Conservation (phyloP, 2,113 vertebrate genomes). For the Falco punctatus region DNA sequence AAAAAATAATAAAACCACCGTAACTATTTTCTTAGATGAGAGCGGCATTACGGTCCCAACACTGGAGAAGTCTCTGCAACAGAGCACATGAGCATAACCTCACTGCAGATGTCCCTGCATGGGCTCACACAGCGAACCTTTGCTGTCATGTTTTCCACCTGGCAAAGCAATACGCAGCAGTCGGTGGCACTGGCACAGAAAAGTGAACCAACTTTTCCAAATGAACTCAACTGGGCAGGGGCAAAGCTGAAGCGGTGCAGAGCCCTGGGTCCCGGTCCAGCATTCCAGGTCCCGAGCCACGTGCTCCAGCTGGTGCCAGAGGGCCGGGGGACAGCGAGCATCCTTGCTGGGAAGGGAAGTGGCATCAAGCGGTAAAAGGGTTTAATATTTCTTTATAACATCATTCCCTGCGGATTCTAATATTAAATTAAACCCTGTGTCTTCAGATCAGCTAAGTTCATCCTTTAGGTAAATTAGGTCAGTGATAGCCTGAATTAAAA, state of each 20-base stretch:
- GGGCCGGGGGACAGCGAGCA: neutral
- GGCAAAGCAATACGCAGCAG: neutral
- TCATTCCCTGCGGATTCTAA: neutral
- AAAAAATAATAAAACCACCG: neutral
- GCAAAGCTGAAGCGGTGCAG: neutral
- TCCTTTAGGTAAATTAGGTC: neutral
- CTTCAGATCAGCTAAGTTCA: neutral
- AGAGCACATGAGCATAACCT: neutral
- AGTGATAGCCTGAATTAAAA: neutral
- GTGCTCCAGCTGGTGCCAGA: neutral
- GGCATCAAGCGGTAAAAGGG: neutral
- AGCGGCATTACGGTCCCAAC: fast-evolving
- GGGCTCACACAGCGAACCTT: neutral
- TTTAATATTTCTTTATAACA: constrained; percentile 17
- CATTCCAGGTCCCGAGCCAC: neutral
- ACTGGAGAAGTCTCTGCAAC: neutral
- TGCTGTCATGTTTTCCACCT: neutral
- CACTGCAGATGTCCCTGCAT: fast-evolving
- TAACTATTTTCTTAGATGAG: neutral
- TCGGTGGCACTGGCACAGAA: fast-evolving
- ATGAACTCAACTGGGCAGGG: neutral
- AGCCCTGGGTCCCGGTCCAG: neutral
- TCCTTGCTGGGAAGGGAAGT: neutral
- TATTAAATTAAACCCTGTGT: constrained; percentile 20
- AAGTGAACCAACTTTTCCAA: neutral